Conservation (phyloP, 2,888 invertebrate species). For the Caenorhabditis sinica region DNA sequence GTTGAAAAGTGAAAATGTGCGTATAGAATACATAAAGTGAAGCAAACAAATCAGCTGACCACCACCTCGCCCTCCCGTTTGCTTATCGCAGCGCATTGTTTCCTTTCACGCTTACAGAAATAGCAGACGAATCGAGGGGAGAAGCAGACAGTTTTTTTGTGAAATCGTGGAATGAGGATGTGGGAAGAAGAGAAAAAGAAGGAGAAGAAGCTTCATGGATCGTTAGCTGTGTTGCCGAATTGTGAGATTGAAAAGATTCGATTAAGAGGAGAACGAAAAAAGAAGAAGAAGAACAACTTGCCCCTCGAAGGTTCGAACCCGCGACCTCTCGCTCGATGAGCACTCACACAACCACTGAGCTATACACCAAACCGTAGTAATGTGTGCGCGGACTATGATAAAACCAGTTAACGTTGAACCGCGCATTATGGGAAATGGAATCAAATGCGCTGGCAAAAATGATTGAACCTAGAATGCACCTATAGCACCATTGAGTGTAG, state of each 20-base stretch:
- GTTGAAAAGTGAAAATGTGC: slow-evolving; percentile 49
- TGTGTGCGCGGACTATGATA: no score
- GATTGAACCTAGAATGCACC: slow-evolving; percentile 49
- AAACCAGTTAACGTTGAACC: no score
- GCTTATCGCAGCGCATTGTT: slow-evolving; percentile 63
- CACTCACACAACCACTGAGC: no score
- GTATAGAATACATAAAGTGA: slow-evolving; percentile 33
- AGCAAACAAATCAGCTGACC: slow-evolving; percentile 68
- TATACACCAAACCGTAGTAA: no score
- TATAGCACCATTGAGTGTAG: not conserved
- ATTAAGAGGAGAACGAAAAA: not conserved
- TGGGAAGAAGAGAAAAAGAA: not conserved
- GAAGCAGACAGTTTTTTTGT: slow-evolving; percentile 6
- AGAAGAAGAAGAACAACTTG: not conserved
- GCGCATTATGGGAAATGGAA: not conserved
- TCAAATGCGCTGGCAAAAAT: slow-evolving; percentile 3
- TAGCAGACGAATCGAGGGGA: slow-evolving; percentile 16
- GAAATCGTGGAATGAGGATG: slow-evolving; percentile 59
- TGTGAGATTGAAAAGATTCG: not conserved
- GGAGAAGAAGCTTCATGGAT: slow-evolving; percentile 9
- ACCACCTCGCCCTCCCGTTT: slow-evolving; percentile 47
- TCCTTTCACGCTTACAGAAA: slow-evolving; percentile 51
- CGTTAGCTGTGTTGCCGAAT: slow-evolving; percentile 8
- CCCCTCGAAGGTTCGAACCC: no score
- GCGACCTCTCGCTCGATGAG: no score